Conservation (phyloP, 2,797 vertebrate species). For the Hemitrygon akajei region DNA sequence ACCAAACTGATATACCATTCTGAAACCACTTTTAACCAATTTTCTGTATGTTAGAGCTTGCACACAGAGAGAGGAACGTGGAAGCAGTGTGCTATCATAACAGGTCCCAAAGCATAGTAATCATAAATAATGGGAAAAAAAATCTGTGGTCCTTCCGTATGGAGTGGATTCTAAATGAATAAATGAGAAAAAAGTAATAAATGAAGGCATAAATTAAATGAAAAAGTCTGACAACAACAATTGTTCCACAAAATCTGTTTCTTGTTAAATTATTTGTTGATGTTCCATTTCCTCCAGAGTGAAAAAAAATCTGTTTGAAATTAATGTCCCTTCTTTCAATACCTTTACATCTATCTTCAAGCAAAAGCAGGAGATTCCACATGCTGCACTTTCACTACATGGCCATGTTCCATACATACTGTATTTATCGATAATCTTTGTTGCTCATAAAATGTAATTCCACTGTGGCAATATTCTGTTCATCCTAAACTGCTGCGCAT, state of each 20-base stretch:
- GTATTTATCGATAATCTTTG: not conserved
- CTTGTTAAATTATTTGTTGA: conserved; percentile 28
- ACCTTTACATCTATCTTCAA: not conserved
- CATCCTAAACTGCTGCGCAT: not conserved
- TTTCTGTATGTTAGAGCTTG: not conserved
- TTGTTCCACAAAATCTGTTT: conserved; percentile 33
- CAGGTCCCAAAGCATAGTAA: not conserved
- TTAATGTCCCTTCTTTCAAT: not conserved
- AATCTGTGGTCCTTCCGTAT: not conserved
- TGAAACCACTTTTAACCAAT: not conserved
- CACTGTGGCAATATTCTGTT: not conserved
- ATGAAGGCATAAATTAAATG: no score
- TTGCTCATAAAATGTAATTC: not conserved
- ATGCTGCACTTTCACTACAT: not conserved
- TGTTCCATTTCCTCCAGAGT: conserved; percentile 1
- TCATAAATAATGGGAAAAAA: conserved; percentile 21
- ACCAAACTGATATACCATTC: not conserved
- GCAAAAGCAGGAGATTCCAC: not conserved
- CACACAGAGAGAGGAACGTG: not conserved
- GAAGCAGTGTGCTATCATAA: not conserved
- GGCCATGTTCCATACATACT: no score
- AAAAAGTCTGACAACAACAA: conserved; percentile 6
- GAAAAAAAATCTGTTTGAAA: conserved; percentile 30
- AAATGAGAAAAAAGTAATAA: not conserved
- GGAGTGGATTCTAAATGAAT: conserved; percentile 11